Evolutionary conservation across 2,797 vertebrate species (phyloP).

Genomic region (Synanceia verrucosa): DNA sequence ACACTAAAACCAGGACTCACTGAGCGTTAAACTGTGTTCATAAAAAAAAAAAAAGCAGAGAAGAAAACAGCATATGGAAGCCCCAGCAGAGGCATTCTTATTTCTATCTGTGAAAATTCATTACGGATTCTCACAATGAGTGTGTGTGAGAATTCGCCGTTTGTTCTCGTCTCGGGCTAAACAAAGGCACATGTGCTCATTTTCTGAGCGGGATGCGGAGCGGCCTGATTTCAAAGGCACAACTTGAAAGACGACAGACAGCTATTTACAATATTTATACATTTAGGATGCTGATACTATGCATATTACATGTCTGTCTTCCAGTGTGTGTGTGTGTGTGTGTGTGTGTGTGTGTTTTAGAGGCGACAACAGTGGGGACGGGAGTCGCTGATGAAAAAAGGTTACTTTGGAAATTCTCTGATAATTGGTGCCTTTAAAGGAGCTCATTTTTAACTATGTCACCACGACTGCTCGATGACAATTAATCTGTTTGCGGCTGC

Average conservation of each 20-base stretch:
- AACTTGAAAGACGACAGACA: slow-evolving; percentile 73
- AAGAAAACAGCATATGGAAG: slow-evolving; percentile 59
- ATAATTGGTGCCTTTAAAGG: slow-evolving; percentile 87
- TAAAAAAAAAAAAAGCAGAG: not conserved
- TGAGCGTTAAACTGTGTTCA: slow-evolving; percentile 35
- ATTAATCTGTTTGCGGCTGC: slow-evolving; percentile 87
- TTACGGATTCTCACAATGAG: slow-evolving; percentile 60
- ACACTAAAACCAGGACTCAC: slow-evolving; percentile 42
- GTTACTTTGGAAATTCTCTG: slow-evolving; percentile 85
- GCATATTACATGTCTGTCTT: slow-evolving; percentile 55
- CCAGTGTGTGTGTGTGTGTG: slow-evolving; percentile 29
- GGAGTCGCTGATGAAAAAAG: slow-evolving; percentile 72
- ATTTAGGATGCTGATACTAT: slow-evolving; percentile 70
- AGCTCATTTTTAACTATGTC: slow-evolving; percentile 87
- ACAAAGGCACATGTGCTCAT: slow-evolving; percentile 69
- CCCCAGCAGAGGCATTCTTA: slow-evolving; percentile 60
- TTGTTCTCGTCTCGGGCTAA: slow-evolving; percentile 58
- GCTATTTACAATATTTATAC: slow-evolving; percentile 79
- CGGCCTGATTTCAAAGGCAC: slow-evolving; percentile 68
- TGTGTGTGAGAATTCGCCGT: slow-evolving; percentile 45
- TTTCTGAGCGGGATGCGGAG: slow-evolving; percentile 47
- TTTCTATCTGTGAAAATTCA: slow-evolving; percentile 67
- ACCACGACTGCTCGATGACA: slow-evolving; percentile 85
- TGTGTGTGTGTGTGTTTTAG: not conserved
- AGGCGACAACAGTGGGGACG: slow-evolving; percentile 47